Percentiles rank a stretch among this genome's conserved stretches.
These are phyloP conservation scores for Liposcelis brunnea DNA, from an alignment of 2,888 invertebrate genomes.

Conservation along the genomic window DNA sequence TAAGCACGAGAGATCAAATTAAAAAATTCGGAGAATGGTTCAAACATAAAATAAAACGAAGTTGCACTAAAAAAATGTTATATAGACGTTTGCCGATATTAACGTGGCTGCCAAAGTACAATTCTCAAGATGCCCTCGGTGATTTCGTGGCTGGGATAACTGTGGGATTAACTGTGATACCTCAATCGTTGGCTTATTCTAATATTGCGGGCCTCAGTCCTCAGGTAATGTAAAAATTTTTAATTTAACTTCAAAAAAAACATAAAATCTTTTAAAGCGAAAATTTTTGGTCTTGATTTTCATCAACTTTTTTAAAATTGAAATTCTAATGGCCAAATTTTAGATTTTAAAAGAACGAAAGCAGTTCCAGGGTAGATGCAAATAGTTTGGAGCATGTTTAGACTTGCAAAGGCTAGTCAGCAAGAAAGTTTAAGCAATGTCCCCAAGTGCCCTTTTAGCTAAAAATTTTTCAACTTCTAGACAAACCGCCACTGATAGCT, in stretches of 20 bases:
- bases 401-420: too few species aligned
- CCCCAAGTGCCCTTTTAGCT: too few species aligned
- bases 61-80: conserved; percentile 49
- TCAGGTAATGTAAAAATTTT: conserved; percentile 28
- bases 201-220: conserved; percentile 63
- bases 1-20: conserved; percentile 20
- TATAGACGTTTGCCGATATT: conserved; percentile 57
- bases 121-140: conserved; percentile 50
- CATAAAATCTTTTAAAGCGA: neutral
- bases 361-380: too few species aligned
- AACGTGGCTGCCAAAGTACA: conserved; percentile 64
- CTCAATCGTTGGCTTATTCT: conserved; percentile 70
- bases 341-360: too few species aligned
- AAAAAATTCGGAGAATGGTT: conserved; percentile 27
- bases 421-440: too few species aligned
- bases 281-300: conserved; percentile 6
- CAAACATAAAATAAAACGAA: conserved; percentile 27
- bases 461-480: too few species aligned
- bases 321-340: too few species aligned
- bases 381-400: too few species aligned
- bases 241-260: conserved; percentile 10
- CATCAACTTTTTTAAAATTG: conserved; percentile 1
- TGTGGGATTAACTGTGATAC: conserved; percentile 84
- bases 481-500: too few species aligned
- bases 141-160: conserved; percentile 84